Percentiles rank a stretch among this genome's conserved stretches.
Evolutionary conservation across 2,888 invertebrate genomes (phyloP).

Genomic region (Busseola fusca): DNA sequence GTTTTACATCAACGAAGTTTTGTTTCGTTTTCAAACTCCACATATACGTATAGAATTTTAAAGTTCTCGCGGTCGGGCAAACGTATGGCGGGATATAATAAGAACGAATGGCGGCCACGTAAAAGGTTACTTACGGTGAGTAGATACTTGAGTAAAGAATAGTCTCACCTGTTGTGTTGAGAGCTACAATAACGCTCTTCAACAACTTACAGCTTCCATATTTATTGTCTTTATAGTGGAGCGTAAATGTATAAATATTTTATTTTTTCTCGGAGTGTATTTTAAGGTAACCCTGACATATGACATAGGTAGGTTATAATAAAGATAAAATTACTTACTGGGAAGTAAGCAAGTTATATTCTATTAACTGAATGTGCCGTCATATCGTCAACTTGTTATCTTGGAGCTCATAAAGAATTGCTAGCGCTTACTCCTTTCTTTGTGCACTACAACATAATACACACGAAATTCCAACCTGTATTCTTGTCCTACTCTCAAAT

Average conservation of each 20-base stretch:
- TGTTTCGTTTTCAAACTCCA: slow-evolving; percentile 46
- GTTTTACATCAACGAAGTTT: slow-evolving; percentile 47
- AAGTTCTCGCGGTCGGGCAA: slow-evolving; percentile 46
- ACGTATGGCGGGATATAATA: slow-evolving; percentile 60
- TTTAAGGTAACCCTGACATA: slow-evolving; percentile 1
- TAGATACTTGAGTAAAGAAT: slow-evolving; percentile 62
- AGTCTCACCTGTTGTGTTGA: slow-evolving; percentile 64
- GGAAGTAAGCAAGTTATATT: slow-evolving; percentile 6
- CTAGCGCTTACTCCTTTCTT: slow-evolving; percentile 69
- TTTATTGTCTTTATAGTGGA: slow-evolving; percentile 54
- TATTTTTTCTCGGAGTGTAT: slow-evolving; percentile 12
- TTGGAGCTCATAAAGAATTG: slow-evolving; percentile 74
- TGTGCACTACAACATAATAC: slow-evolving; percentile 70
- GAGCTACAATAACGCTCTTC: slow-evolving; percentile 54
- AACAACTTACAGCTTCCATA: slow-evolving; percentile 54
- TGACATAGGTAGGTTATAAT: not conserved
- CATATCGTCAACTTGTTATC: slow-evolving; percentile 35
- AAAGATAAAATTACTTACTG: not conserved
- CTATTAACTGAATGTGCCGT: slow-evolving; percentile 25
- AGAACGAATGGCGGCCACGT: slow-evolving; percentile 64
- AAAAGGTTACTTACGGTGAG: slow-evolving; percentile 63
- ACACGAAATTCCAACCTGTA: slow-evolving; percentile 70
- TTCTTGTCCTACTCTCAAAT: slow-evolving; percentile 78
- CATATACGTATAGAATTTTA: slow-evolving; percentile 47
- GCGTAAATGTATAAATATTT: slow-evolving; percentile 34